Base-by-base conservation (phyloP, 2,888 invertebrate species). In the Philonicus albiceps region DNA sequence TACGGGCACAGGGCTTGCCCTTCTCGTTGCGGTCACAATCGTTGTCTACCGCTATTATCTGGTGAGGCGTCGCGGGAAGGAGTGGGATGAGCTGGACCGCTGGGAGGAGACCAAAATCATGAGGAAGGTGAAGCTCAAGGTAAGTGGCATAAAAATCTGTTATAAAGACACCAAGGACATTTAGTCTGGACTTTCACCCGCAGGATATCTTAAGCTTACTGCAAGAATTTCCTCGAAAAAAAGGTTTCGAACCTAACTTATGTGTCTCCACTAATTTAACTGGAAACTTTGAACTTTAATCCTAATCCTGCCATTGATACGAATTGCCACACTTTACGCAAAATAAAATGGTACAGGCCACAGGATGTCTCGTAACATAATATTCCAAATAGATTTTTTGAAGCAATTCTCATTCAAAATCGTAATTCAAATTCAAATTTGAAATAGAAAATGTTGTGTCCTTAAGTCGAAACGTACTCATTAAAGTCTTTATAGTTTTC, bases 21-120 rank as follows among this genome's bases (percentile, higher is more conserved):
- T 95, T 34, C 91, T 95, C 86, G 93, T 95, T 49, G 95, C 95
- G 13, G 94, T 95, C 90, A 95, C 95, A 5, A 92, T 95, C 86
- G 94, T 95, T 43, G 93, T 95, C 89, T 95, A 95, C 90, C 94
- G 95, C 49, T 95, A 95, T 90, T 95, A 95, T 91, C 92, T 93
- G 34, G 90, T 93, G 5, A 93, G 94, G 75, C 93, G 93, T 75
- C 93, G 94, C 86, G 93, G 93, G 30, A 94, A 94, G 90, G 94
- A 94, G 90, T 95, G 95, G 95, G 94, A 93, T 78, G 93, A 93
- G 86, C 89, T 94, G 89, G 94, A 94, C 88, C 92, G 93, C 1
- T 94, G 93, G 93, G 92, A 92, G 89, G 92, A 91, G 89, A 91
- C 91, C n/a, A 91, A 92, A 87, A 91, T 91, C 34, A 91, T 91